Base-by-base conservation (phyloP, 2,113 vertebrate species). In the Clinocottus analis region DNA sequence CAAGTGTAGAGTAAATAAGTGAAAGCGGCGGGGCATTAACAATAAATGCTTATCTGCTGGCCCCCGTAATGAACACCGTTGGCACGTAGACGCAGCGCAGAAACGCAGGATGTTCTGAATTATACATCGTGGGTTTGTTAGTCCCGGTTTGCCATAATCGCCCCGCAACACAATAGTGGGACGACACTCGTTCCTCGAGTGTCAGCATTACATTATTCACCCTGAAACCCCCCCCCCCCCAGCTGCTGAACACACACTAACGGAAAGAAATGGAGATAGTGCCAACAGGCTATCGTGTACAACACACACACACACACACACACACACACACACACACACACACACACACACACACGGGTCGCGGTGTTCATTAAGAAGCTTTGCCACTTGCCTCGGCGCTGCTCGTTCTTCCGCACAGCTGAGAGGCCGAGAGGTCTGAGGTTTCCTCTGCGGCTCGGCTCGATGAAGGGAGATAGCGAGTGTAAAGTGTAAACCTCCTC, bases 111-210 rank as follows among this genome's bases (percentile, higher is more conserved):
- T 79, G 85, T 35, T 68, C 66, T 90, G 73, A 90, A 90, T 91
- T 86, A 90, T 85, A 82, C 85, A 86, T 87, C 0, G 53, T 72
- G 83, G 85, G 64, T 90, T 89, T 91, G 90, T 89, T 49, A 1
- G 66, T 74, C 75, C 67, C 31, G 29, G 29, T 83, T 85, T 33
- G 66, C 84, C 65, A 37, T 90, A 88, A 90, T 90, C 81, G 82
- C 74, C 37, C 62, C 7, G 85, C 82, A n/a, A 64, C 75, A 84
- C 86, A 90, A 89, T 87, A 68, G 82, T 37, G 73, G 84, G 76
- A 71, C 63, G 69, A 82, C 82, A 45, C 43, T 31, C 25, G 2
- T 80, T 90, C 75, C 83, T 82, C 69, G 3, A 83, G 71, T 80
- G 83, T 89, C 78, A 39, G 85, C 17, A 59, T 77, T 79, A 47